phyloP scores from a whole-genome alignment of 2,797 vertebrate species.

The Acrocephalus scirpaceus region DNA sequence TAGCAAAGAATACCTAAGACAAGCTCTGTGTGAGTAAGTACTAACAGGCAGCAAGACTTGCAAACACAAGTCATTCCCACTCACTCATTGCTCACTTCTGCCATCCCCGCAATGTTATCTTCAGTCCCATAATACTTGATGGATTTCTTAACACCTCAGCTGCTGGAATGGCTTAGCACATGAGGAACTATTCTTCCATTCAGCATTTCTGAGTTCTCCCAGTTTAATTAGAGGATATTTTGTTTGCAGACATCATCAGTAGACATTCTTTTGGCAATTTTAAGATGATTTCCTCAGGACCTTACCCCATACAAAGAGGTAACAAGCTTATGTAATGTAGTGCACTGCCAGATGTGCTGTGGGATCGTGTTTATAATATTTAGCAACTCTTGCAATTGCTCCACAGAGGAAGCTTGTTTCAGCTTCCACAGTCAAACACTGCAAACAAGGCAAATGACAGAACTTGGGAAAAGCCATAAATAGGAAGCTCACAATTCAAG shows the following conservation, averaged over 20 bases:
- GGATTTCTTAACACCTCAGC: neutral
- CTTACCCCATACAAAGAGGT: neutral
- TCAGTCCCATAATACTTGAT: neutral
- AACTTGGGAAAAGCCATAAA: neutral
- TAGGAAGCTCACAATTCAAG: neutral
- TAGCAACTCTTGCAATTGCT: constrained; percentile 11
- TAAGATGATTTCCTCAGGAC: neutral
- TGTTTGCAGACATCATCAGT: neutral
- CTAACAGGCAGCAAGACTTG: neutral
- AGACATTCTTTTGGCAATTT: neutral
- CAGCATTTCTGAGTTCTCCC: neutral
- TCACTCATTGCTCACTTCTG: neutral
- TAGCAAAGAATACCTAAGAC: constrained; percentile 6
- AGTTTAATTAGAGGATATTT: neutral
- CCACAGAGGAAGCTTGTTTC: neutral
- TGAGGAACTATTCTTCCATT: neutral
- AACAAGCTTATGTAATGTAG: neutral
- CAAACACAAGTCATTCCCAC: neutral
- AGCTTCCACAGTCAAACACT: neutral
- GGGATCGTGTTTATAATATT: neutral
- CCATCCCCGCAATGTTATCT: neutral
- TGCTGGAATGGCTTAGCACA: neutral
- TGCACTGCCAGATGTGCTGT: neutral
- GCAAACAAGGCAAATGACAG: neutral
- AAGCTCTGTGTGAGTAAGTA: constrained; percentile 8